Percentiles rank a stretch among this genome's conserved stretches.
These are phyloP conservation scores for Corythoichthys haematopterus DNA, from an alignment of 2,113 vertebrate species.

Conservation along the genomic window DNA sequence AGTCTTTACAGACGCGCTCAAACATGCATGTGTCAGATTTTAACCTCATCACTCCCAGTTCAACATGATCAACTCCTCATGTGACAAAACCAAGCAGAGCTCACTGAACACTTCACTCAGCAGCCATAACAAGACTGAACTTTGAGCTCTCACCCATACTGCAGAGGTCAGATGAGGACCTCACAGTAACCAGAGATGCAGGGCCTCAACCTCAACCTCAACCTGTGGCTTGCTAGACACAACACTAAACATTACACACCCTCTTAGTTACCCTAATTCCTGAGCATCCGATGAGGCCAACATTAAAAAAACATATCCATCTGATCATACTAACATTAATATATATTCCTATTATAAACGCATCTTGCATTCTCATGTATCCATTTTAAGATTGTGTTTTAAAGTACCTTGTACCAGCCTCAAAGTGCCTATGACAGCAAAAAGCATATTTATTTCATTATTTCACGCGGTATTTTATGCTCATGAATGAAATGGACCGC, in stretches of 20 bases:
- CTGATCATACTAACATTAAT: background rate
- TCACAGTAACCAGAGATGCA: constrained; percentile 61
- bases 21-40: constrained; percentile 26
- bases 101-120: constrained; percentile 36
- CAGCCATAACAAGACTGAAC: constrained; percentile 64
- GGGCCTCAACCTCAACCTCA: constrained; percentile 44
- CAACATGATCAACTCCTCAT: constrained; percentile 18
- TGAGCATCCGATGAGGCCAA: background rate
- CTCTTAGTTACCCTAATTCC: constrained; percentile 21
- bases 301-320: background rate
- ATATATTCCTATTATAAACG: background rate
- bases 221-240: constrained; percentile 52
- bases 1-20: background rate
- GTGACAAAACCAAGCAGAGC: constrained; percentile 48
- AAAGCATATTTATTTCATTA: too few species aligned
- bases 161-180: constrained; percentile 48
- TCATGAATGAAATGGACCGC: too few species aligned
- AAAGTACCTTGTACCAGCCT: background rate
- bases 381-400: background rate
- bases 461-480: too few species aligned
- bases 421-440: too few species aligned
- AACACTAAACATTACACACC: constrained; percentile 55
- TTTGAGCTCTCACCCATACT: constrained; percentile 44
- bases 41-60: constrained; percentile 36
- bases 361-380: background rate